Base-by-base conservation (phyloP, 1,140 invertebrate species). In the Procambarus clarkii region DNA sequence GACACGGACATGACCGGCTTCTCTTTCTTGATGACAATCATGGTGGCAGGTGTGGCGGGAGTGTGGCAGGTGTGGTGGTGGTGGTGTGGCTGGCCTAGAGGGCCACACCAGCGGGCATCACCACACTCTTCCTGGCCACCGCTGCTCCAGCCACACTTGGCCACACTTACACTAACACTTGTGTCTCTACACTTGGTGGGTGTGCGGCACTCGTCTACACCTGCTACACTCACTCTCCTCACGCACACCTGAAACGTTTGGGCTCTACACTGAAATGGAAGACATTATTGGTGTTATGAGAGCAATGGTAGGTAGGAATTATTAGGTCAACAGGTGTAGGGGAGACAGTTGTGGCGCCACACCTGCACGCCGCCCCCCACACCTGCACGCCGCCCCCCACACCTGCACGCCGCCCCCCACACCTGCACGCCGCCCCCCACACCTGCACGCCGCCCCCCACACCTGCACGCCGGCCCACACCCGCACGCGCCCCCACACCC, bases 11-110 rank as follows among this genome's bases (percentile, higher is more conserved):
- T 91, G 44, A 91, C 88, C 3, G 88, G 88, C 58, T 91, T 91
- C 82, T 91, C 88, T 34, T 91, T 90, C 88, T 85, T 91, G 81
- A 91, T 91, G 24, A 91, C 77, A 48, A 91, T 91, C 88, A 91
- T 91, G 81, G 50, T 79, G 21, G 80, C 45, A 81, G 88, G 48
- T 8, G 79, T 50, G 46, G 45, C 24, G 45, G 50, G 9, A 54
- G 2, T 8, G 54, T 45, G n/a, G 11, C 50, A 54, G 50, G 7
- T 44, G 58, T 46, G 18, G 82, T 71, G 21, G 60, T 45, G 76
- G 5, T 7, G 76, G 76, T 77, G 76, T 44, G 8, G n/a, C 7
- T 11, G 13, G 24, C 15, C 9, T 44, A 77, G n/a, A 45, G 7
- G 5, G 5, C n/a, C 5, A 5, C 76, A 77, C n/a, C 7, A 7